A percentile compares a stretch with the other conserved stretches of the same genome.
Evolutionary conservation across 2,797 vertebrate genomes (phyloP).

Genomic region (Characodon lateralis): DNA sequence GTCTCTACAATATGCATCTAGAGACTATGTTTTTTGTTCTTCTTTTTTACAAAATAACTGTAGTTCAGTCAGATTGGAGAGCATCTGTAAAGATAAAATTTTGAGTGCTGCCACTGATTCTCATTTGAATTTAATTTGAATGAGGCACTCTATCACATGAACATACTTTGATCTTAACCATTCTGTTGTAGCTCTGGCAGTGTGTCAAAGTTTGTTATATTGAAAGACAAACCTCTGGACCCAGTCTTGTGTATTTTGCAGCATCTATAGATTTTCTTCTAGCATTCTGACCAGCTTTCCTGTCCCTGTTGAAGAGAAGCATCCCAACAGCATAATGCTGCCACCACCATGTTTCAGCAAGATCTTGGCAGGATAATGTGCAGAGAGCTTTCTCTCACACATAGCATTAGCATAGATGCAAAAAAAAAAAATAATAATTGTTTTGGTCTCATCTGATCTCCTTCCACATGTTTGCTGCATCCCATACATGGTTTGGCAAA

Average conservation of each 20-base stretch:
- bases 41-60: not conserved
- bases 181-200: not conserved
- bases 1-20: not conserved
- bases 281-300: not conserved
- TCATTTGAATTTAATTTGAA: not conserved
- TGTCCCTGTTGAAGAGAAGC: not conserved
- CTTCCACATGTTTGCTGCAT: not conserved
- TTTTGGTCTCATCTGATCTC: not conserved
- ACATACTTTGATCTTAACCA: not conserved
- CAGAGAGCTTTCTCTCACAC: not conserved
- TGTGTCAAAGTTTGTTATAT: not conserved
- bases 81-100: not conserved
- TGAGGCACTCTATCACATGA: not conserved
- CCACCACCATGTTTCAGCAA: not conserved
- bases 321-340: not conserved
- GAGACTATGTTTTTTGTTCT: not conserved
- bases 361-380: not conserved
- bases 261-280: not conserved
- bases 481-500: no score
- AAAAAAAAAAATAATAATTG: not conserved
- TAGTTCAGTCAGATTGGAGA: not conserved
- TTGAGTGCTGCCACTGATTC: not conserved
- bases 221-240: not conserved
- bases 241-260: not conserved
- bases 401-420: not conserved